Percentiles rank a stretch among this genome's conserved stretches.
These are phyloP conservation scores for Drosophila biarmipes DNA, from an alignment of 1,140 invertebrate species.

Conservation along the genomic window DNA sequence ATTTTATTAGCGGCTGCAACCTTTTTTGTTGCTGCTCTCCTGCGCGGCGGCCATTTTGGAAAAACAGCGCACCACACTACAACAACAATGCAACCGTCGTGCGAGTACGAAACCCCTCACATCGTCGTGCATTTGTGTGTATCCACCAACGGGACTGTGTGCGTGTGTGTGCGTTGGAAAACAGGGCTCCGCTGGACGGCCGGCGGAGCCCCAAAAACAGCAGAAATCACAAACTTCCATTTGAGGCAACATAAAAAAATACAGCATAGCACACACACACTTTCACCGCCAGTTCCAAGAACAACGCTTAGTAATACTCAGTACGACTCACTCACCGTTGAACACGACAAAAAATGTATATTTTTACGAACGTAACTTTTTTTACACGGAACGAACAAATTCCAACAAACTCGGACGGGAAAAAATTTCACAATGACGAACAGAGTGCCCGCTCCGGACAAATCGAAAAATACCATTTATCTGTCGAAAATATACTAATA, in stretches of 20 bases:
- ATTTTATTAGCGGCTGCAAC: slow-evolving; percentile 2
- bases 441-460: background rate
- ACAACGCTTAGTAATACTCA: background rate
- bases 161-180: slow-evolving; percentile 26
- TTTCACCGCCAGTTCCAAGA: background rate
- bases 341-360: background rate
- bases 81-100: slow-evolving; percentile 56
- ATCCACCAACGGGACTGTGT: slow-evolving; percentile 57
- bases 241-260: background rate
- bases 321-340: slow-evolving; percentile 1
- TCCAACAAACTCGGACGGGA: background rate
- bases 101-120: slow-evolving; percentile 58
- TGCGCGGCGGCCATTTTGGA: slow-evolving; percentile 69
- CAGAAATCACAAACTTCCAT: background rate
- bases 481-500: background rate
- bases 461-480: no score
- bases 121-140: slow-evolving; percentile 60
- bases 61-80: slow-evolving; percentile 51
- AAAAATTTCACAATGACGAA: slow-evolving; percentile 3
- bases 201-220: slow-evolving; percentile 34
- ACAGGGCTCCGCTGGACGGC: slow-evolving; percentile 60
- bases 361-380: background rate
- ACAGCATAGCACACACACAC: background rate
- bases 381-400: background rate
- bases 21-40: slow-evolving; percentile 39